Evolutionary conservation across 1,140 invertebrate genomes (phyloP).

Genomic region (Uloborus diversus): DNA sequence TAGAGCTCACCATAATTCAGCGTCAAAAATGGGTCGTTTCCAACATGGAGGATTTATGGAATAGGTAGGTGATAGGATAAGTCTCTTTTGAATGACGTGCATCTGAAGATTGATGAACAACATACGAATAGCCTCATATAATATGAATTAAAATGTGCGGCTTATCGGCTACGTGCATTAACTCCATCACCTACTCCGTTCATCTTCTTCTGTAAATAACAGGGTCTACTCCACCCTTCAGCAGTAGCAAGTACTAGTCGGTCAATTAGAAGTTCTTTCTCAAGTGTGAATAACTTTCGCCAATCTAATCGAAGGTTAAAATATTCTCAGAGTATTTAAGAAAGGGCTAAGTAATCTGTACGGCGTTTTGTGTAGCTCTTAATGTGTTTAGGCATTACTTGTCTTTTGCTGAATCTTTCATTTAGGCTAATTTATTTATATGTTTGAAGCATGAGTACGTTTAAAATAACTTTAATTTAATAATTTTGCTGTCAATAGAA

Average conservation of each 20-base stretch:
- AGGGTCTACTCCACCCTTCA: conserved; percentile 29
- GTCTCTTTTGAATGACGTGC: conserved; percentile 13
- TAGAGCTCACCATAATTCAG: too few relatives aligned
- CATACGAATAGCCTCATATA: conserved; percentile 52
- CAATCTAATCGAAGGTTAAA: conserved; percentile 12
- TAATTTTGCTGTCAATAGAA: too few relatives aligned
- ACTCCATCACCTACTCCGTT: conserved; percentile 19
- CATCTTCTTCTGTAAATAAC: conserved; percentile 53
- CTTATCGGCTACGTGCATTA: conserved; percentile 51
- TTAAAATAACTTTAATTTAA: too few relatives aligned
- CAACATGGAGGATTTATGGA: conserved; percentile 35
- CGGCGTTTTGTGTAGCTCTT: too few relatives aligned
- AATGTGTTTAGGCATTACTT: too few relatives aligned
- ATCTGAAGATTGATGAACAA: conserved; percentile 33
- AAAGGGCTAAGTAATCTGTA: too few relatives aligned
- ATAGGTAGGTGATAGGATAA: not conserved
- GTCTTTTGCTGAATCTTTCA: too few relatives aligned
- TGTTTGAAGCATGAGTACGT: too few relatives aligned
- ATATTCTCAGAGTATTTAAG: conserved; percentile 10
- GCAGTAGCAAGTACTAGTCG: conserved; percentile 23
- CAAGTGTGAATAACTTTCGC: conserved; percentile 29
- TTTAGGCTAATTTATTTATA: too few relatives aligned
- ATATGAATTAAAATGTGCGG: conserved; percentile 53
- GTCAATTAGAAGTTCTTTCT: conserved; percentile 38
- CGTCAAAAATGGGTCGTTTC: not conserved